Percentiles rank a stretch among this genome's conserved stretches.
These are phyloP conservation scores for Illadopsis cleaveri DNA, from an alignment of 2,113 vertebrate species.

Conservation along the genomic window DNA sequence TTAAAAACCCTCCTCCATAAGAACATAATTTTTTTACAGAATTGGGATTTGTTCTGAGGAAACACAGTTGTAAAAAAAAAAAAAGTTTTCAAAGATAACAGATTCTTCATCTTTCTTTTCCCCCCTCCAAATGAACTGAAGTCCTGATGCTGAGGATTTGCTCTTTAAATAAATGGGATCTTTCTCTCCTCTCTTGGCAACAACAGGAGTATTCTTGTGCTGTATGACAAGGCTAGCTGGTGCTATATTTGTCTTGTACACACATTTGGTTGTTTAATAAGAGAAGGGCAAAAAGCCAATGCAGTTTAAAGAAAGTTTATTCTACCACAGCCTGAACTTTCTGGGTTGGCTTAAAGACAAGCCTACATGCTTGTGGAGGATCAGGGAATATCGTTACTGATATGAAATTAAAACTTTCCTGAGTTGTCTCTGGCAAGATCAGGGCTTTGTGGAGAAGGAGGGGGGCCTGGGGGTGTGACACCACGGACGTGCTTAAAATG, in stretches of 20 bases:
- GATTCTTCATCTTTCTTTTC: neutral
- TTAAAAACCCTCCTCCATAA: neutral
- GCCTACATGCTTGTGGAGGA: neutral
- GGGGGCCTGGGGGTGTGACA: neutral
- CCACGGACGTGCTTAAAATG: neutral
- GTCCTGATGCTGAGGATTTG: neutral
- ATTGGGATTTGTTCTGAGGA: constrained; percentile 28
- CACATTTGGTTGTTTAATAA: constrained; percentile 47
- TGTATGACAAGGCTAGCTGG: constrained; percentile 56
- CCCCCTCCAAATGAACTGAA: neutral
- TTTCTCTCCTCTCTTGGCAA: constrained; percentile 69
- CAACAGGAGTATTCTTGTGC: constrained; percentile 55
- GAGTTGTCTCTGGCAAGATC: neutral
- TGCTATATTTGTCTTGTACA: constrained; percentile 67
- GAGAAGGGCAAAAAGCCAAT: constrained; percentile 48
- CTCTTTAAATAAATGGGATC: constrained; percentile 63
- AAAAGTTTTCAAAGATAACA: constrained; percentile 15
- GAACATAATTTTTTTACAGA: neutral
- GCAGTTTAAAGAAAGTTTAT: constrained; percentile 47
- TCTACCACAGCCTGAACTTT: constrained; percentile 11
- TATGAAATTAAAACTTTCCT: neutral
- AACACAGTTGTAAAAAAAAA: neutral
- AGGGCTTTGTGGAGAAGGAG: neutral
- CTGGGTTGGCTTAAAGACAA: constrained; percentile 18
- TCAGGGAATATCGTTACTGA: neutral